Percentiles rank a stretch among this genome's conserved stretches.
phyloP scores from a whole-genome alignment of 2,888 invertebrate species.

The Amblyteles armatorius region DNA sequence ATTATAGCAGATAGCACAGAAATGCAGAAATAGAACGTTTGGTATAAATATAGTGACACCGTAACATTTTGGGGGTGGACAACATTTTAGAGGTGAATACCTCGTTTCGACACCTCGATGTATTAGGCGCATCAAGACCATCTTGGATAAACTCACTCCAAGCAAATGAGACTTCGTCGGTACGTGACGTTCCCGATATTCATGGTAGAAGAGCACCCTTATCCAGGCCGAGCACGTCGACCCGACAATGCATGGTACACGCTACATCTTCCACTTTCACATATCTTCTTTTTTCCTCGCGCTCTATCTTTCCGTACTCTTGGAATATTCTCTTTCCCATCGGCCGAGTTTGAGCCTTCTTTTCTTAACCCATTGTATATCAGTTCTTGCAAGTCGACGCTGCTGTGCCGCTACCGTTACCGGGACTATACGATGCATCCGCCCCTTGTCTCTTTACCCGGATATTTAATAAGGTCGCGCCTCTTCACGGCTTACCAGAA shows the following conservation, averaged over 20 bases:
- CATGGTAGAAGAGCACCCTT: conserved; percentile 65
- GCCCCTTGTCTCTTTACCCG: conserved; percentile 48
- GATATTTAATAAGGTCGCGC: conserved; percentile 62
- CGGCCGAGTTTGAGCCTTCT: conserved; percentile 27
- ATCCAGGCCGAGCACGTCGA: conserved; percentile 66
- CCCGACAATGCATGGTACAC: conserved; percentile 66
- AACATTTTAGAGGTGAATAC: neutral
- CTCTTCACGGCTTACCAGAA: neutral
- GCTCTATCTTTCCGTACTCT: conserved; percentile 11
- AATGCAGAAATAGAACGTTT: no score
- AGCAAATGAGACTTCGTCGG: conserved; percentile 75
- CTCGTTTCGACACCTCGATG: conserved; percentile 2
- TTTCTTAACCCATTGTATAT: conserved; percentile 39
- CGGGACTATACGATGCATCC: conserved; percentile 6
- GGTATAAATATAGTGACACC: no score
- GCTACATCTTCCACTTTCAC: conserved; percentile 26
- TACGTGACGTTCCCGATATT: conserved; percentile 71
- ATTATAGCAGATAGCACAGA: no score
- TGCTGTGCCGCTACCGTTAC: conserved; percentile 13
- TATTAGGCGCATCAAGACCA: conserved; percentile 44
- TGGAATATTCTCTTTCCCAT: conserved; percentile 39
- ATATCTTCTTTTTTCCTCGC: neutral
- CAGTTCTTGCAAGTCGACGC: conserved; percentile 32
- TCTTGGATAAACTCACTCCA: conserved; percentile 73
- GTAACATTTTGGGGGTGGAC: no score